phyloP scores from a whole-genome alignment of 2,113 vertebrate species.

The Megalops atlanticus region DNA sequence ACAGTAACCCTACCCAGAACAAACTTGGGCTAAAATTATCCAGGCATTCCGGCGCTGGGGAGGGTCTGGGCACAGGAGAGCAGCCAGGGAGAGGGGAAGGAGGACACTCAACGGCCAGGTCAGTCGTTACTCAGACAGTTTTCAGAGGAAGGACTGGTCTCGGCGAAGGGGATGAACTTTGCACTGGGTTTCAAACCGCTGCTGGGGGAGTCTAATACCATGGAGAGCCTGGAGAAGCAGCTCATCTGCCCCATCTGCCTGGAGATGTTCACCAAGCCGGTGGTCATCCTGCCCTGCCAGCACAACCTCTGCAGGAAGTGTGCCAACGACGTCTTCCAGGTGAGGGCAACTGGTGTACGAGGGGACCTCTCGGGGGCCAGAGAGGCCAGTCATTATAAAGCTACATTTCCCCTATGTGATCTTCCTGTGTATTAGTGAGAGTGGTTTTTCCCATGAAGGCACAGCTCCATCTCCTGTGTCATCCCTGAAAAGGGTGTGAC shows the following conservation, averaged over 20 bases:
- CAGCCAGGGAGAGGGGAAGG: slow-evolving; percentile 5
- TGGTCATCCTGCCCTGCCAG: slow-evolving; percentile 80
- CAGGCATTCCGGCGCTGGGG: slow-evolving; percentile 29
- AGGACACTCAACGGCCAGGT: neutral
- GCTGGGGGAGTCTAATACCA: slow-evolving; percentile 73
- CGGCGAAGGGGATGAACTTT: slow-evolving; percentile 79
- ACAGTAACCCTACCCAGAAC: slow-evolving; percentile 64
- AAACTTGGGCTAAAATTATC: slow-evolving; percentile 68
- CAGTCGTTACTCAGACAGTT: neutral
- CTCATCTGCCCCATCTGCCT: slow-evolving; percentile 79
- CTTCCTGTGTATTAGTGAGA: no score
- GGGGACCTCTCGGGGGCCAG: no score
- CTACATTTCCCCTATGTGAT: neutral
- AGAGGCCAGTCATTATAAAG: no score
- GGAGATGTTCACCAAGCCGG: slow-evolving; percentile 80
- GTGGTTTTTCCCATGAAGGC: no score
- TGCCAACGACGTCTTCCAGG: slow-evolving; percentile 78
- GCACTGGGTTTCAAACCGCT: slow-evolving; percentile 76
- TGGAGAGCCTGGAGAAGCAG: slow-evolving; percentile 85
- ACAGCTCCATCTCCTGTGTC: no score
- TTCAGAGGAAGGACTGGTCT: neutral
- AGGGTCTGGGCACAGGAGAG: slow-evolving; percentile 37
- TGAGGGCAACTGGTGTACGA: slow-evolving; percentile 31
- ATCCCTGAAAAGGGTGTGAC: no score
- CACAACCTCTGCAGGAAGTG: slow-evolving; percentile 82